phyloP scores from a whole-genome alignment of 2,797 vertebrate species.

The Pristis pectinata region DNA sequence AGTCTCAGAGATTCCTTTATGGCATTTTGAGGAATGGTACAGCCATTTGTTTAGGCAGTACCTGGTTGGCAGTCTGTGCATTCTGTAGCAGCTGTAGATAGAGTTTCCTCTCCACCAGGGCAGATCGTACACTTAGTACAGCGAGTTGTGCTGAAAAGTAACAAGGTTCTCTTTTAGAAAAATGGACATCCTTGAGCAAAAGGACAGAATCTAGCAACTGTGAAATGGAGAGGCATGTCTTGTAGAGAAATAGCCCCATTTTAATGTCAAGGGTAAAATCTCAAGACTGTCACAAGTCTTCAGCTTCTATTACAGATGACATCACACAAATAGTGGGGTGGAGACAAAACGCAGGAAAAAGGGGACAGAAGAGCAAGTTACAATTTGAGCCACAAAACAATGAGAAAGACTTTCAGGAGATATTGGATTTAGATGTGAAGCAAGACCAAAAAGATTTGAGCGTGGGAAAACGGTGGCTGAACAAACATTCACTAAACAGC shows the following conservation, averaged over 20 bases:
- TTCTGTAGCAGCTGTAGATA: constrained; percentile 52
- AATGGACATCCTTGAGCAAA: not conserved
- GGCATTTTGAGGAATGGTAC: too few relatives aligned
- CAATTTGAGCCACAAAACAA: not conserved
- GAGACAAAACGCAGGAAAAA: not conserved
- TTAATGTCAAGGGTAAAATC: not conserved
- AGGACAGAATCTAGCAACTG: not conserved
- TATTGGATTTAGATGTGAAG: not conserved
- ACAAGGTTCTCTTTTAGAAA: not conserved
- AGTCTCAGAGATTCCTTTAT: too few relatives aligned
- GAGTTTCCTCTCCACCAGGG: constrained; percentile 64
- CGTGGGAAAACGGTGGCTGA: not conserved
- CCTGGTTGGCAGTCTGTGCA: constrained; percentile 70
- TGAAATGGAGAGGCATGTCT: not conserved
- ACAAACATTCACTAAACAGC: not conserved
- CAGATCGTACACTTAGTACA: constrained; percentile 64
- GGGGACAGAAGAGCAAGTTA: not conserved
- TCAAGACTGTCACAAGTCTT: not conserved
- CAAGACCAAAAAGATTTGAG: not conserved
- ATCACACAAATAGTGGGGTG: not conserved
- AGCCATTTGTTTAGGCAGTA: constrained; percentile 43
- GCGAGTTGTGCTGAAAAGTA: constrained; percentile 57
- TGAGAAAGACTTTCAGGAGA: not conserved
- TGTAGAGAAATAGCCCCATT: not conserved
- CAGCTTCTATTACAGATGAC: not conserved